These are phyloP conservation scores for Cochlearius cochlearius DNA, from an alignment of 2,113 vertebrate genomes.

Conservation along the genomic window DNA sequence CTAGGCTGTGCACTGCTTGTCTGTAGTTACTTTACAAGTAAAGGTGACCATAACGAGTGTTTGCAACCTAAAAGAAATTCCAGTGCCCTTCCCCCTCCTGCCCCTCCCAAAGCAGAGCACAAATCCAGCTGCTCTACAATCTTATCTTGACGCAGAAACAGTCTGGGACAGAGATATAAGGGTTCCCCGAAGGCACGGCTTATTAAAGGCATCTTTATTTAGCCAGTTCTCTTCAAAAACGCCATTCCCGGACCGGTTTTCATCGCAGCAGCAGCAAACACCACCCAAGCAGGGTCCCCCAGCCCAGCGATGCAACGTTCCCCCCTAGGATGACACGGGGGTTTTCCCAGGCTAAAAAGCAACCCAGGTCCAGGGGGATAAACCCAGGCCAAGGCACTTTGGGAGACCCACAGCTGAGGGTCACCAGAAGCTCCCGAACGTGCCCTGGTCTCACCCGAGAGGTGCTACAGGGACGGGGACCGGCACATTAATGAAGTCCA, in stretches of 20 bases:
- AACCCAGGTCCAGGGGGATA: not conserved
- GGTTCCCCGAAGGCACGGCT: not conserved
- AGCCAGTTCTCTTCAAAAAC: not conserved
- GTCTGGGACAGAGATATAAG: slow-evolving; percentile 14
- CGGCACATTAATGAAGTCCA: not conserved
- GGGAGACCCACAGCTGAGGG: not conserved
- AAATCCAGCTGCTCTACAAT: slow-evolving; percentile 10
- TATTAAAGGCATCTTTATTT: slow-evolving; percentile 37
- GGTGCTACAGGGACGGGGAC: not conserved
- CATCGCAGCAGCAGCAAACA: not conserved
- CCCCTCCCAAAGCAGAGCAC: not conserved
- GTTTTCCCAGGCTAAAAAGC: not conserved
- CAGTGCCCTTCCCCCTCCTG: not conserved
- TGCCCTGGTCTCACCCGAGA: fast-evolving
- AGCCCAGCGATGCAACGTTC: fast-evolving
- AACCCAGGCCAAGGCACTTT: not conserved
- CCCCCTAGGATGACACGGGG: not conserved
- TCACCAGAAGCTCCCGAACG: not conserved
- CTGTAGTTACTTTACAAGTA: not conserved
- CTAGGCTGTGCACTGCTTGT: not conserved
- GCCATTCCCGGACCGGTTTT: not conserved
- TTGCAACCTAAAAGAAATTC: not conserved
- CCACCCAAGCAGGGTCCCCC: not conserved
- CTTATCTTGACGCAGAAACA: slow-evolving; percentile 16
- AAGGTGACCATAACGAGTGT: not conserved